Base-by-base conservation (phyloP, 1,140 invertebrate species). In the Formica exsecta region DNA sequence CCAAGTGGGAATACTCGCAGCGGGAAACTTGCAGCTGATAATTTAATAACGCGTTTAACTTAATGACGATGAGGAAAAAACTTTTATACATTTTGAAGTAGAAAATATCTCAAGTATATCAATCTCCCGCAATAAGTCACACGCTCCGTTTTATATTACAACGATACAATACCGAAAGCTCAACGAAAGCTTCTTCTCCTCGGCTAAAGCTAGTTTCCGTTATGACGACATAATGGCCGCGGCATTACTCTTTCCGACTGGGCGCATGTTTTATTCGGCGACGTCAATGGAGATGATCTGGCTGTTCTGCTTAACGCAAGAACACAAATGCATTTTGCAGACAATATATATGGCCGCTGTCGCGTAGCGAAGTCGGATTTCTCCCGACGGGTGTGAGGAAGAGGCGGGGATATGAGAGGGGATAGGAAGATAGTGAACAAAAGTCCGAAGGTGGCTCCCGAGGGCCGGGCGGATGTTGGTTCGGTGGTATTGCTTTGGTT, bases 401-500 rank as follows among this genome's bases (percentile, higher is more conserved):
- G 51, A 74, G 48, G 48, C n/a, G 38, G n/a, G 8, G 25, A 51
- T 51, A 51, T 51, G 16, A 51, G 48, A 11, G 3, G 41, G 41
- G 41, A 8, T 44, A 51, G 16, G 1, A 19, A 57, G 44, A 66
- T 16, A 25, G 41, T n/a, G 57, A 85, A 85, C 64, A 85, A 85
- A 77, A 85, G 74, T 85, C 73, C 73, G 68, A 64, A 74, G 62
- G 48, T 66, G 62, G 62, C 36, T 77, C 73, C 64, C 38, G 51
- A 32, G 25, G 5, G 74, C 51, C 59, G 62, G 65, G 64, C 83
- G 79, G 68, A 83, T 83, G 79, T 87, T 84, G 54, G 51, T 87
- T 88, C 41, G 65, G 79, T 83, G 80, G 71, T 89, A 90, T 90
- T 86, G 87, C 77, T 89, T 90, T 90, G 88, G 87, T 90, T 90